Base-by-base conservation (phyloP, 2,888 invertebrate species). In the Dorcus hopei region DNA sequence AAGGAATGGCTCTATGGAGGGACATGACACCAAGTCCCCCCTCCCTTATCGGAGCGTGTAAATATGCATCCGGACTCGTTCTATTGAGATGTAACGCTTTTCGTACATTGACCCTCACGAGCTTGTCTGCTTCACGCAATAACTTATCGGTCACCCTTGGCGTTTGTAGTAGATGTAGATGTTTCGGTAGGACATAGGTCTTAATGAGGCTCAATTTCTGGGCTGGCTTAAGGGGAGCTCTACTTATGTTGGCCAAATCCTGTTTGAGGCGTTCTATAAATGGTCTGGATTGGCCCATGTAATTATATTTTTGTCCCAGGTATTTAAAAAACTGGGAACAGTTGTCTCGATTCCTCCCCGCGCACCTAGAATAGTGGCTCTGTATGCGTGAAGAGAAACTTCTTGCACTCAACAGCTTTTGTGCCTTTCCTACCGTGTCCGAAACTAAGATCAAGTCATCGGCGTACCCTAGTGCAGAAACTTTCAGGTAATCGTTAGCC, bases 361-460 rank as follows among this genome's bases (percentile, higher is more conserved):
- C 14, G 11, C 1, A 58, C 49, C 14, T 26, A 49, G 26, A 60
- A 65, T 1, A 58, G n/a, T n/a, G n/a, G n/a, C n/a, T 26, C 4
- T 52, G 48, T 52, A 1, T 58, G 49, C 0, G 56, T 50, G 19
- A 52, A 65, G 0, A 61, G 16, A 8, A 52, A 14, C 48, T 65
- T 66, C 38, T 59, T 65, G 9, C 59, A 19, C 45, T 54, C 5
- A 65, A 42, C n/a, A 55, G 11, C 3, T 8, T 9, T 14, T 41
- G 50, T 0, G 57, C 53, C 14, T 14, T 7, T 41, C 60, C n/a
- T 54, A 45, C 33, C 1, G 52, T 47, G 14, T 52, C 49, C 16
- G 50, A 54, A 9, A 63, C 19, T 3, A 67, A 41, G 3, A 66
- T 38, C 11, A 66, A 45, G 38, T 67, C 63, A 33, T 67, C 65